Percentiles rank a stretch among this genome's conserved stretches.
Conservation (phyloP, 2,113 vertebrate species). For the Eretmodus cyanostictus region DNA sequence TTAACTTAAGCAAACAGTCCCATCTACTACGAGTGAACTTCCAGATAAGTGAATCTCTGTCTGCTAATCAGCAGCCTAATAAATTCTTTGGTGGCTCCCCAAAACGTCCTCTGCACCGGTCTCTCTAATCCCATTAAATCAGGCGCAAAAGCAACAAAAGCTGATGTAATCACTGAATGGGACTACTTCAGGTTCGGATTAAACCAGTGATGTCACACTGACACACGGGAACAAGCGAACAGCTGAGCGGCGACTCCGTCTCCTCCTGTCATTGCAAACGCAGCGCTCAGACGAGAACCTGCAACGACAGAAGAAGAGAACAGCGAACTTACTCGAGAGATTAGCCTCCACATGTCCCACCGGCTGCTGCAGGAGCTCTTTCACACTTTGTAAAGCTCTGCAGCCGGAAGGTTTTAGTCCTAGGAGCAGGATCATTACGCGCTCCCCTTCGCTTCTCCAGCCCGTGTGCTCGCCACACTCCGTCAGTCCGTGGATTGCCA, state of each 20-base stretch:
- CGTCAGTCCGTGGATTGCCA: neutral
- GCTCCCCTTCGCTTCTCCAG: neutral
- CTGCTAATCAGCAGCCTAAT: neutral
- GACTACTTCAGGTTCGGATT: neutral
- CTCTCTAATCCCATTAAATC: conserved; percentile 34
- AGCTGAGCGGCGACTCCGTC: neutral
- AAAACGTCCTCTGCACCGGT: neutral
- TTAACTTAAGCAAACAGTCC: neutral
- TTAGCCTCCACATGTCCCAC: conserved; percentile 31
- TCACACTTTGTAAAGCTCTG: neutral
- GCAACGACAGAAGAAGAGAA: neutral
- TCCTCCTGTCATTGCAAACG: neutral
- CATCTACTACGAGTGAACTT: neutral
- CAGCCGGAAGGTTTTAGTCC: neutral
- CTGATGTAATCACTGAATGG: conserved; percentile 50
- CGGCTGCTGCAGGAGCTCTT: neutral
- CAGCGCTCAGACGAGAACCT: neutral
- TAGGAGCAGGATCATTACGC: neutral
- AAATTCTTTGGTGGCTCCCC: neutral
- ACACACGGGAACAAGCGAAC: neutral
- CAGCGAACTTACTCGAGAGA: neutral
- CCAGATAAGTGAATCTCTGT: neutral
- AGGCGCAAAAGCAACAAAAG: neutral
- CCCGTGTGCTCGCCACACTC: neutral
- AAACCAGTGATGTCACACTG: neutral